Percentiles rank a stretch among this genome's conserved stretches.
Conservation (phyloP, 2,797 vertebrate genomes). For the Darevskia nairensis region DNA sequence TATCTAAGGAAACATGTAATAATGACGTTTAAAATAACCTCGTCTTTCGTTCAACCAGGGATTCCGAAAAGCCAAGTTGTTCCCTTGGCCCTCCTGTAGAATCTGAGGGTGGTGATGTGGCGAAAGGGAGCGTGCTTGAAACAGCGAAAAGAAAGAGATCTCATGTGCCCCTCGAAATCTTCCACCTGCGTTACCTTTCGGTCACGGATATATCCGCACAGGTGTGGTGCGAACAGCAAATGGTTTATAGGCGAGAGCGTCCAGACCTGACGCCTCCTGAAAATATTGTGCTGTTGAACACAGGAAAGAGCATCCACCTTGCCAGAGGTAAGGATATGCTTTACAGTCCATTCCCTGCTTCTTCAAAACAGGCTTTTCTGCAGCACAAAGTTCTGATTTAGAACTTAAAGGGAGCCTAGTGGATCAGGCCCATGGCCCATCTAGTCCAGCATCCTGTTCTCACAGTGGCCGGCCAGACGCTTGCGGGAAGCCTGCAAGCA, state of each 20-base stretch:
- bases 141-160: slow-evolving; percentile 57
- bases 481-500: too few species aligned
- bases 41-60: slow-evolving; percentile 15
- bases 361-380: too few species aligned
- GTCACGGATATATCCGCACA: slow-evolving; percentile 79
- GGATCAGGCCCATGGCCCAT: too few species aligned
- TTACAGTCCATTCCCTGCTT: not conserved
- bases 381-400: too few species aligned
- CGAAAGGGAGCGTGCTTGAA: slow-evolving; percentile 2
- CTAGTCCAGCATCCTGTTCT: too few species aligned
- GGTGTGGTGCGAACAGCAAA: slow-evolving; percentile 82
- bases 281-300: slow-evolving; percentile 65
- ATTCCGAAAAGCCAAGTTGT: not conserved
- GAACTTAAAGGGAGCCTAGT: too few species aligned
- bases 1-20: too few species aligned
- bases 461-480: too few species aligned
- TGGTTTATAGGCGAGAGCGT: slow-evolving; percentile 70
- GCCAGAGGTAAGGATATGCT: slow-evolving; percentile 69
- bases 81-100: slow-evolving; percentile 5
- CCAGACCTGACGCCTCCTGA: slow-evolving; percentile 62
- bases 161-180: slow-evolving; percentile 71
- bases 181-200: slow-evolving; percentile 70
- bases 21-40: too few species aligned
- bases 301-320: slow-evolving; percentile 77
- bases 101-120: not conserved